Conservation (phyloP, 37 sponge, comb jelly and placozoan species). For the Mnemiopsis leidyi region DNA sequence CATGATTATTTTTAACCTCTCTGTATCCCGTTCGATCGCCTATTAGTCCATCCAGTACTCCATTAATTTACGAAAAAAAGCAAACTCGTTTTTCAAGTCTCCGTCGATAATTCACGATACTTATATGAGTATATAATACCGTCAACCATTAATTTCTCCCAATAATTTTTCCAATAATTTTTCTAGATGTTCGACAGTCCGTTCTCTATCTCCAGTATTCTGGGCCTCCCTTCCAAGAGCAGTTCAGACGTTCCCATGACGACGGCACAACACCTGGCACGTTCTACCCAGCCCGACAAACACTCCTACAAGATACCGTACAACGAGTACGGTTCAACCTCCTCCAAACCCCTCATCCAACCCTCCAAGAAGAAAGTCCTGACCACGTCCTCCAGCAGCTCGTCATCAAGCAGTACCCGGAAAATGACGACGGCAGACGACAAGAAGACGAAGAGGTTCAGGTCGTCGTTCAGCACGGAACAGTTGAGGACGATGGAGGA, state of each 20-base stretch:
- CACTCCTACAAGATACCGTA: constrained; percentile 41
- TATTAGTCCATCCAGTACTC: no score
- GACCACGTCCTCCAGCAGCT: not conserved
- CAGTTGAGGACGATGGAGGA: constrained; percentile 61
- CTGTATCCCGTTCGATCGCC: no score
- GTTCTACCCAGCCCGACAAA: not conserved
- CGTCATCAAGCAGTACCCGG: not conserved
- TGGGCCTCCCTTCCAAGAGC: constrained; percentile 45
- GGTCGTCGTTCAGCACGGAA: constrained; percentile 58
- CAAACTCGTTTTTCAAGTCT: no score
- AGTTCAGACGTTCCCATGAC: not conserved
- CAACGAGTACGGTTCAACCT: not conserved
- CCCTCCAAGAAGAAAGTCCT: constrained; percentile 1
- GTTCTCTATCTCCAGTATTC: constrained; percentile 52
- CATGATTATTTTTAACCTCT: no score
- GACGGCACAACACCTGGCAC: not conserved
- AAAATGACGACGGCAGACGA: not conserved
- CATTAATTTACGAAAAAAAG: no score
- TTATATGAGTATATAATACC: no score
- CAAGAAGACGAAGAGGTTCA: constrained; percentile 45
- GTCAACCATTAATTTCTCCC: no score
- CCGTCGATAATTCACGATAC: no score
- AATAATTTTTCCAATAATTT: no score
- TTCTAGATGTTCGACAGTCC: constrained; percentile 57
- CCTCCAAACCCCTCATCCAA: not conserved